Evolutionary conservation across 2,113 vertebrate species (phyloP).

Genomic region (Panthera uncia): DNA sequence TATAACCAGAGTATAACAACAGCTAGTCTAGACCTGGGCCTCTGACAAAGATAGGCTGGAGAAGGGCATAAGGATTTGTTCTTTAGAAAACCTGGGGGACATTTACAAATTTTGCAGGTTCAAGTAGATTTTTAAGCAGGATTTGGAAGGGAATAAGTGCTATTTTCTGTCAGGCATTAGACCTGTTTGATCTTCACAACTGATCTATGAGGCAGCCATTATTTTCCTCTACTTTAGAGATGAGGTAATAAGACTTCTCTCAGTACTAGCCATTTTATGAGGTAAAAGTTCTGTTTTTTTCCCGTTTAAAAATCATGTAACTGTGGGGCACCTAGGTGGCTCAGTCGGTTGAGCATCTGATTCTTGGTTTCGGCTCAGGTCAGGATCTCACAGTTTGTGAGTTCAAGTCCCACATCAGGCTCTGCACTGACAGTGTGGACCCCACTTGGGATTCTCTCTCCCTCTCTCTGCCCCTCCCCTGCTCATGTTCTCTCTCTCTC

Average conservation of each 20-base stretch:
- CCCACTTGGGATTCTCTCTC: no score
- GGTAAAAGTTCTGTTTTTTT: neutral
- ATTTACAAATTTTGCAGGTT: neutral
- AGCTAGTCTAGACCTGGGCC: neutral
- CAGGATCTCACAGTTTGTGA: no score
- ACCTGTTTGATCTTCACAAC: neutral
- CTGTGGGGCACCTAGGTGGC: no score
- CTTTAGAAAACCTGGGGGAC: neutral
- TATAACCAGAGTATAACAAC: neutral
- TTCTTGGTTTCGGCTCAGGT: no score
- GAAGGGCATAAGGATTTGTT: neutral
- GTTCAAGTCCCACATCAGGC: no score
- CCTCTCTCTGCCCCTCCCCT: no score
- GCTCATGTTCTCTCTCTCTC: no score
- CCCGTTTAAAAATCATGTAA: neutral
- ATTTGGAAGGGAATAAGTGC: neutral
- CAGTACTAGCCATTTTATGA: conserved; percentile 39
- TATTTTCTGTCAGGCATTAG: neutral
- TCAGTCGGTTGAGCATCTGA: no score
- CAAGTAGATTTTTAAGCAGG: conserved; percentile 40
- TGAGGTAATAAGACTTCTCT: conserved; percentile 22
- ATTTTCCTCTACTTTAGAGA: neutral
- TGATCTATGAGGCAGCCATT: neutral
- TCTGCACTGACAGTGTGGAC: no score
- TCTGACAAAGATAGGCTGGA: conserved; percentile 1